These are phyloP conservation scores for Tyto alba DNA, from an alignment of 2,113 vertebrate species.

Conservation along the genomic window DNA sequence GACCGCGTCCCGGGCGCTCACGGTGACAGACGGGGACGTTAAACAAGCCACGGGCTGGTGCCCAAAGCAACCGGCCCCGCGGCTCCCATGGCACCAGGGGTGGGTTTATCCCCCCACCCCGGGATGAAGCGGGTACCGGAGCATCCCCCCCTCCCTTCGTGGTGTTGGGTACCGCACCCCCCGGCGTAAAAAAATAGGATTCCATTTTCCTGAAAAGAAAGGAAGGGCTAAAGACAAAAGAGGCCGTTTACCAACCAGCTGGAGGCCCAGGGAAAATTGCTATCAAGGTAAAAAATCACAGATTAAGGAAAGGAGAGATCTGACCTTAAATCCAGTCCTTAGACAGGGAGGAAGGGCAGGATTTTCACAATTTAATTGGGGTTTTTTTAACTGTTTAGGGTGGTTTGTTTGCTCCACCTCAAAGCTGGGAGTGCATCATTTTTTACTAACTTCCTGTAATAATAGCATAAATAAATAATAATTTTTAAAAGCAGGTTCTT, in stretches of 20 bases:
- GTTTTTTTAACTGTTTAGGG: neutral
- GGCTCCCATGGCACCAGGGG: neutral
- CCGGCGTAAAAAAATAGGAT: accelerated
- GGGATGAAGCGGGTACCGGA: neutral
- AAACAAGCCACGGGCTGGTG: neutral
- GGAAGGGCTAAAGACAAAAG: constrained; percentile 46
- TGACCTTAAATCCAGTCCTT: neutral
- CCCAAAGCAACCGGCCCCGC: neutral
- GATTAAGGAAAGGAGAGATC: constrained; percentile 1
- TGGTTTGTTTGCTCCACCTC: neutral
- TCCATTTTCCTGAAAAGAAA: constrained; percentile 1
- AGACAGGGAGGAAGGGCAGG: neutral
- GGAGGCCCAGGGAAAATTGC: constrained; percentile 23
- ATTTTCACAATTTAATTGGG: constrained; percentile 8
- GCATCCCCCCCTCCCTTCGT: accelerated
- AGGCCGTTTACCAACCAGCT: neutral
- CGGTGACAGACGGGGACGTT: neutral
- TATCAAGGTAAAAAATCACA: constrained; percentile 9
- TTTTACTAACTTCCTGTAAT: neutral
- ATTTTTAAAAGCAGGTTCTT: neutral
- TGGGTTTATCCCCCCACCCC: accelerated
- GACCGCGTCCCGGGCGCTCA: neutral
- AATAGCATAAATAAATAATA: neutral
- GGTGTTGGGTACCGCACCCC: neutral
- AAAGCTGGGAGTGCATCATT: neutral